Conservation (phyloP, 2,797 vertebrate species). For the Vultur gryphus region DNA sequence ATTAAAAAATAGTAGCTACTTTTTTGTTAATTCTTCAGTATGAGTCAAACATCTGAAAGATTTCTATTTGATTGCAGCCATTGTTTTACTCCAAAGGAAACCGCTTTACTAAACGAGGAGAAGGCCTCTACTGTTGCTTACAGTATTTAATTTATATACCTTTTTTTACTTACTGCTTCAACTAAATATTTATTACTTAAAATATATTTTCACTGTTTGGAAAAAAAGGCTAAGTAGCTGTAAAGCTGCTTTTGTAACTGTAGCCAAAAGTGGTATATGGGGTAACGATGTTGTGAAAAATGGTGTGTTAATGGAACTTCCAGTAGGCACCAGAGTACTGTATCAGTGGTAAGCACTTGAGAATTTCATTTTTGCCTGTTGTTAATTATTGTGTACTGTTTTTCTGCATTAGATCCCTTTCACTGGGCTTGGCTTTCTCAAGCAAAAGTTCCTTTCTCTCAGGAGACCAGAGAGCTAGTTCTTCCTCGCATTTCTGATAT, state of each 20-base stretch:
- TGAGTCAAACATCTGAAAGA: neutral
- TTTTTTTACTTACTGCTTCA: neutral
- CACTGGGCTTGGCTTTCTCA: constrained; percentile 98
- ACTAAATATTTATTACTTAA: neutral
- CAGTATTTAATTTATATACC: neutral
- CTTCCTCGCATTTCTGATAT: constrained; percentile 93
- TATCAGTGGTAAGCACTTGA: neutral
- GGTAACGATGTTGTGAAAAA: neutral
- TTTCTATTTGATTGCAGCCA: neutral
- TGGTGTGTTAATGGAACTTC: neutral
- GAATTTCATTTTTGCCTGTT: neutral
- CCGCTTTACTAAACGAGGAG: neutral
- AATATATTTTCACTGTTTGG: neutral
- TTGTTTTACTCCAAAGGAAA: neutral
- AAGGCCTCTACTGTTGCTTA: neutral
- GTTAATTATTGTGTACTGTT: neutral
- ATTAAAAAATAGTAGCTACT: neutral
- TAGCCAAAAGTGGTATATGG: neutral
- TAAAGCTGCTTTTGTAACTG: neutral
- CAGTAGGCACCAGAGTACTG: neutral
- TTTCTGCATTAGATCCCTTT: constrained; percentile 86
- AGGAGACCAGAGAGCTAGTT: constrained; percentile 90
- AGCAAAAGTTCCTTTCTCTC: constrained; percentile 94
- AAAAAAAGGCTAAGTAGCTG: neutral
- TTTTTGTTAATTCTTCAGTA: neutral